phyloP scores from a whole-genome alignment of 2,797 vertebrate species.

The Malacoraja senta region DNA sequence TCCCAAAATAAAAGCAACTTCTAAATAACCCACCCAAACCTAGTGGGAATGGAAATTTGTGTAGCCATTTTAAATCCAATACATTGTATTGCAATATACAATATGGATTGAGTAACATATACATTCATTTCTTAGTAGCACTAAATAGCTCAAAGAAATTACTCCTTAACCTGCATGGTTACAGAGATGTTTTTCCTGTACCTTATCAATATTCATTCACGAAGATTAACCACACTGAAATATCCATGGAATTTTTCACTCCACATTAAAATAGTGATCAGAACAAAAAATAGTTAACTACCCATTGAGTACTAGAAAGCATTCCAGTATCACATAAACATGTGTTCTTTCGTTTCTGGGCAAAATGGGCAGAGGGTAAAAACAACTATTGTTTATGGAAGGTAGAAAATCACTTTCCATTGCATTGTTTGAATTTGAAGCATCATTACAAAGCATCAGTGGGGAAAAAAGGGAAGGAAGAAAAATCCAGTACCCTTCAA shows the following conservation, averaged over 20 bases:
- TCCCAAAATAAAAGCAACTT: too few species aligned
- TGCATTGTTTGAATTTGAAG: background rate
- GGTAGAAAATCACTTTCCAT: background rate
- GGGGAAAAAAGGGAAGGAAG: background rate
- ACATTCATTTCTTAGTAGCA: too few species aligned
- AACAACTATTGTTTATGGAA: background rate
- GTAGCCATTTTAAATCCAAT: too few species aligned
- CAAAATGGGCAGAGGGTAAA: background rate
- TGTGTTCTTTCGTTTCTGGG: background rate
- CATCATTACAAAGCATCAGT: background rate
- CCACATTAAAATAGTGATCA: background rate
- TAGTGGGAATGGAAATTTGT: too few species aligned
- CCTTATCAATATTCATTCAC: background rate
- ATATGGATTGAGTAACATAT: too few species aligned
- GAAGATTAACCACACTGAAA: background rate
- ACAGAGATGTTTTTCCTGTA: background rate
- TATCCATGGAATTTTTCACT: background rate
- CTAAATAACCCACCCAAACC: too few species aligned
- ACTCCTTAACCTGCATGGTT: background rate
- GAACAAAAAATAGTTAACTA: background rate
- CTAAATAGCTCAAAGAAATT: too few species aligned
- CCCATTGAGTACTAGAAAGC: background rate
- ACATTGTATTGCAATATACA: too few species aligned
- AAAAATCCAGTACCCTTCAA: background rate
- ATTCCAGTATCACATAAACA: background rate